Conservation (phyloP, 2,888 invertebrate genomes). For the Lepidocyrtoides sp. region DNA sequence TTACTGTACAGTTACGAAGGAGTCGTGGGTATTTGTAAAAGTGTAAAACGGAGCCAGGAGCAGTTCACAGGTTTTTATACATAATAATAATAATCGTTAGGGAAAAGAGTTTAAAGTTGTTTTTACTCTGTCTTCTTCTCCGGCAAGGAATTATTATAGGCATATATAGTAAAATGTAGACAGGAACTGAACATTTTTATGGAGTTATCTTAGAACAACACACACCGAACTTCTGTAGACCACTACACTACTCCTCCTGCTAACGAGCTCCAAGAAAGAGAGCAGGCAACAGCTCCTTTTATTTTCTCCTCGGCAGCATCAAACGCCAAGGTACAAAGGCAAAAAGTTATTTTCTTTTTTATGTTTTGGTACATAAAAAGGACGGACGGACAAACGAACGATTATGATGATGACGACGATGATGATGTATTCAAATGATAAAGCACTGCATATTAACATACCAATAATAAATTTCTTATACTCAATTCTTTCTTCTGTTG, state of each 20-base stretch:
- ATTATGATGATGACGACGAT: constrained; percentile 51
- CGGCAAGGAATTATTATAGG: constrained; percentile 20
- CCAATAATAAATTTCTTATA: constrained; percentile 15
- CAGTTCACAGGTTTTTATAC: constrained; percentile 69
- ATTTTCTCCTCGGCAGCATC: background rate
- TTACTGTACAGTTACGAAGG: constrained; percentile 7
- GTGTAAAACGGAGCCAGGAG: constrained; percentile 72
- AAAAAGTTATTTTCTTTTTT: background rate
- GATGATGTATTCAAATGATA: constrained; percentile 67
- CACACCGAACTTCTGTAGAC: background rate
- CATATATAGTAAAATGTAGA: constrained; percentile 57
- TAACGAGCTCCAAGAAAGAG: constrained; percentile 67
- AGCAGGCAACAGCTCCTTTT: constrained; percentile 9
- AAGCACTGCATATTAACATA: constrained; percentile 54
- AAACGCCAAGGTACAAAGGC: background rate
- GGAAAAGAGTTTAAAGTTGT: constrained; percentile 21
- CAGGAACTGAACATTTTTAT: constrained; percentile 77
- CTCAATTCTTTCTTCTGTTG: background rate
- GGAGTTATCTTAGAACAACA: constrained; percentile 67
- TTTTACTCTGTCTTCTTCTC: constrained; percentile 45
- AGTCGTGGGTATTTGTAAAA: constrained; percentile 49
- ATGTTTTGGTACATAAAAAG: background rate
- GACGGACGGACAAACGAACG: constrained; percentile 34
- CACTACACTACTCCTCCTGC: constrained; percentile 49
- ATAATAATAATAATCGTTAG: constrained; percentile 67